Conservation (phyloP, 2,113 vertebrate species). For the Agelaius phoeniceus region DNA sequence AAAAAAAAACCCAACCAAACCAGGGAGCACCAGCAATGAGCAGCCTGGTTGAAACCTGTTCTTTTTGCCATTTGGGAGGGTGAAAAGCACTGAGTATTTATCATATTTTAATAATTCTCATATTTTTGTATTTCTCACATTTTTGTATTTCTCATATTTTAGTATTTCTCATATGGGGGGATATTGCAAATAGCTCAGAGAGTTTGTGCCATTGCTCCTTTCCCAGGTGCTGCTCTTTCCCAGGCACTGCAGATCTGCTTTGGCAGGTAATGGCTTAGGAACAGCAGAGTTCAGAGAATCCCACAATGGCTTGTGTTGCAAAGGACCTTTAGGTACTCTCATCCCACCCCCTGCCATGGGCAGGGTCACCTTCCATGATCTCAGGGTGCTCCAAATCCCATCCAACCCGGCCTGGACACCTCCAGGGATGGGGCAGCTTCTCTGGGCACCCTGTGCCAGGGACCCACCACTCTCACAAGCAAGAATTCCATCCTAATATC, state of each 20-base stretch:
- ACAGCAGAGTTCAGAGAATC: neutral
- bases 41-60: neutral
- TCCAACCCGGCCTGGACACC: neutral
- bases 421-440: neutral
- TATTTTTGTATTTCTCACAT: neutral
- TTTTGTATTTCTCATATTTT: neutral
- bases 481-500: neutral
- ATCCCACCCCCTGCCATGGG: neutral
- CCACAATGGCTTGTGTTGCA: neutral
- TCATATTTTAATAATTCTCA: too few relatives aligned
- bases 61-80: neutral
- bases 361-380: neutral
- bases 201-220: neutral
- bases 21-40: rapidly evolving
- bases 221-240: neutral
- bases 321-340: neutral
- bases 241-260: neutral
- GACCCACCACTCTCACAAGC: neutral
- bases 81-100: neutral
- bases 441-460: neutral
- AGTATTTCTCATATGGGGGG: neutral
- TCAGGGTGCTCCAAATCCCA: neutral
- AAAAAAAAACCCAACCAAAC: neutral
- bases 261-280: neutral
- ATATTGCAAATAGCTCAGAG: neutral